Base-by-base conservation (phyloP, 2,113 vertebrate species). In the Pyrgilauda ruficollis region DNA sequence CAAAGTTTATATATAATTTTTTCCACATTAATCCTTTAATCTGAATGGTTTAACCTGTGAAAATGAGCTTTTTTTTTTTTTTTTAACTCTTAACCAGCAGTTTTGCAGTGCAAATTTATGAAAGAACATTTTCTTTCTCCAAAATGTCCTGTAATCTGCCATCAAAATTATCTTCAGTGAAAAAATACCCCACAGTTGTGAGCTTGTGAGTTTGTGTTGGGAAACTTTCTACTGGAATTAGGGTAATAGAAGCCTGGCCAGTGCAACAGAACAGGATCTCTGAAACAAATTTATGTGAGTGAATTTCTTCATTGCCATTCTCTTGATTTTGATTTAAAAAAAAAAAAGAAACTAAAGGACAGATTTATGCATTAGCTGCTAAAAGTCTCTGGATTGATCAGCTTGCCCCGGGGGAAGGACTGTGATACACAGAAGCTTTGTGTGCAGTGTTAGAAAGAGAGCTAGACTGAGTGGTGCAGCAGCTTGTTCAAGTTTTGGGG, bases 11-110 rank as follows among this genome's bases (percentile, higher is more conserved):
- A 73, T 53, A 63, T 92, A 15, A 37, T 87, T 84, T 87, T 96
- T 90, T 84, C 93, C 92, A 88, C 86, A 88, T 84, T 92, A 90
- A 93, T 95, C 76, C 79, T 97, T 94, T 97, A 94, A 95, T 93
- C 81, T 93, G 76, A 89, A 93, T 92, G 39, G 91, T 96, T 94
- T 92, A 79, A 77, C 63, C 39, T 84, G 67, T 30, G 33, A 81
- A 96, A 97, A 28, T 78, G 39, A 96, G 52, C 41, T 7, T 13
- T 44, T 44, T 18, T 44, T 44, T 44, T 44, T 44, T 44, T 47
- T 47, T 47, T 72, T 6, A 94, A 78, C 30, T 69, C 61, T 74
- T 90, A 95, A 94, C 35, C 18, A 46, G 7, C 17, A 69, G 26
- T 74, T 91, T 96, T 88, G 72, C 76, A 55, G 13, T 12, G 49